Evolutionary conservation across 2,113 vertebrate species (phyloP).

Genomic region (Megaptera novaeangliae): DNA sequence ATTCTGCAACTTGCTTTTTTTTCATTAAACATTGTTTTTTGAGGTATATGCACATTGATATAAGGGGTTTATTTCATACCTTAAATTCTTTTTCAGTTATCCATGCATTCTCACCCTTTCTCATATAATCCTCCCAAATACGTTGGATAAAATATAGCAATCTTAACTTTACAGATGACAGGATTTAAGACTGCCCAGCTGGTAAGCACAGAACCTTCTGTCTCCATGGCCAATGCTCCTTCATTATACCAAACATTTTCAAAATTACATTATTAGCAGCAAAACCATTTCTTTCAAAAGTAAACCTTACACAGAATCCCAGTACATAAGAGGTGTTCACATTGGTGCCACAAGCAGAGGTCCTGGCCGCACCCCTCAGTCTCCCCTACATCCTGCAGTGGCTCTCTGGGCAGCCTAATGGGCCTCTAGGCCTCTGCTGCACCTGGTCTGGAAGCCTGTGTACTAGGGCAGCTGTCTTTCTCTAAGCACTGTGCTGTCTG

Average conservation of each 20-base stretch:
- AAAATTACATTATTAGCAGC: neutral
- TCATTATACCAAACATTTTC: neutral
- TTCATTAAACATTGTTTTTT: neutral
- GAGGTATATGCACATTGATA: neutral
- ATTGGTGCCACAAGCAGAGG: neutral
- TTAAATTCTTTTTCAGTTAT: neutral
- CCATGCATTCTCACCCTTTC: neutral
- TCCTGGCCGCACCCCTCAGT: accelerated
- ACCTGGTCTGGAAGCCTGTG: neutral
- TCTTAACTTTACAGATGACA: neutral
- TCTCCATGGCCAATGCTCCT: neutral
- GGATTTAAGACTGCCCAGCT: neutral
- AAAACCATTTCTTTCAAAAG: neutral
- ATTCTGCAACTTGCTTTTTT: neutral
- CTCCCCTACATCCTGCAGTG: neutral
- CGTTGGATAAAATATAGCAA: neutral
- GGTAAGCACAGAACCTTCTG: neutral
- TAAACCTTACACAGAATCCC: neutral
- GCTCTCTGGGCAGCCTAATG: neutral
- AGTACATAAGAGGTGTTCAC: neutral
- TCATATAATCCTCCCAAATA: neutral
- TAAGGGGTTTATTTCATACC: neutral
- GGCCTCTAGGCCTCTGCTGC: neutral
- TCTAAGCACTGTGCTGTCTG: neutral
- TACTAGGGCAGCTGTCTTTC: neutral